Base-by-base conservation (phyloP, 2,888 invertebrate genomes). In the Dusona sp. region DNA sequence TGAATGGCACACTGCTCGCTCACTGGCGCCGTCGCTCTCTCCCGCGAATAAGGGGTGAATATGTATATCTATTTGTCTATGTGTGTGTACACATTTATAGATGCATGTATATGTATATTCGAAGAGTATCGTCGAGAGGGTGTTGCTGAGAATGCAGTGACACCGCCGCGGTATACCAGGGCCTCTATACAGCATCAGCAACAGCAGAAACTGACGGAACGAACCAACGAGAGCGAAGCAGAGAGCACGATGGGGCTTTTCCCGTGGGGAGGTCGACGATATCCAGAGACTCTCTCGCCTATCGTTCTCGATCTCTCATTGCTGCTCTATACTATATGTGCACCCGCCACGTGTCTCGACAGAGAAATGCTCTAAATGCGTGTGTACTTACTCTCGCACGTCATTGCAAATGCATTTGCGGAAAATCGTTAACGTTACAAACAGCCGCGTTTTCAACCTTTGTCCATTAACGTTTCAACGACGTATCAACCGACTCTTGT, bases 1-100 rank as follows among this genome's bases (percentile, higher is more conserved):
- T 90, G 91, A 90, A 91, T 91, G 90, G 88, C 86, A 86, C 89
- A 85, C 88, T 88, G 88, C 90, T 80, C 87, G 90, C 88, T 86
- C 83, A 67, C 67, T 83, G 84, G 79, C 84, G 73, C 86, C 81
- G 68, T 82, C 81, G 68, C 78, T 86, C 74, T 64, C 79, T 36
- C 42, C 33, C 79, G 68, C 84, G 78, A 83, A 80, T 77, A 16
- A 61, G 2, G 29, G 16, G 11, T 29, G 13, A 57, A 57, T 57
- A 13, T 29, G 61, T 29, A 61, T 16, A 61, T 61, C 29, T 29
- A 29, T 29, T 61, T 61, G 73, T 77, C 65, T 57, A 25, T 33
- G 70, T 65, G 75, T 57, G 45, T 48, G 72, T 4, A 19, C 33
- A 42, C 36, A 70, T 42, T 42, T 22, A 61, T 42, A 25, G 7